Evolutionary conservation across 1,140 invertebrate species (phyloP).

Genomic region (Drosophila prosaltans): DNA sequence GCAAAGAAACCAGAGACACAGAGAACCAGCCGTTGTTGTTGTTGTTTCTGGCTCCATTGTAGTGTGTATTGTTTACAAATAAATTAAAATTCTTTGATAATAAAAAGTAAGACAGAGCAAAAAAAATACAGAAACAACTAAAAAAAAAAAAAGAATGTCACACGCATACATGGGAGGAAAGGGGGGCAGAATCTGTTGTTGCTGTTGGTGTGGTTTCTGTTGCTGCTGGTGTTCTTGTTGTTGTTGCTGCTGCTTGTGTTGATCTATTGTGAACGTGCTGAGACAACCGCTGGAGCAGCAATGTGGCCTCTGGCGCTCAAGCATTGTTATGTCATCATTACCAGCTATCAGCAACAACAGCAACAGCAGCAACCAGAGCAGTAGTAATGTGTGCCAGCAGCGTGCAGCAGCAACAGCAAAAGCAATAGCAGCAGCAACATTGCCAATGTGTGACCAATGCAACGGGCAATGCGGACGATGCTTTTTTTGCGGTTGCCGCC

Average conservation of each 20-base stretch:
- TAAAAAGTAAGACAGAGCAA: conserved; percentile 39
- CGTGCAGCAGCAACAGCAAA: conserved; percentile 25
- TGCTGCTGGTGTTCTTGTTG: conserved; percentile 39
- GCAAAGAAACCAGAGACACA: conserved; percentile 9
- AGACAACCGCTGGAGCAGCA: conserved; percentile 69
- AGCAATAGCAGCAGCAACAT: conserved; percentile 27
- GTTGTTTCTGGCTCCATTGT: conserved; percentile 21
- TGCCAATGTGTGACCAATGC: conserved; percentile 36
- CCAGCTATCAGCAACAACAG: conserved; percentile 57
- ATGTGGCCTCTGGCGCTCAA: conserved; percentile 72
- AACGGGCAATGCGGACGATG: conserved; percentile 39
- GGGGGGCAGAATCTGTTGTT: conserved; percentile 13
- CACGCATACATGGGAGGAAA: conserved; percentile 38
- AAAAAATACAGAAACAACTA: conserved; percentile 34
- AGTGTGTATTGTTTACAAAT: conserved; percentile 71
- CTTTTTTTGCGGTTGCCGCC: conserved; percentile 50
- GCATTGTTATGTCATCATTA: conserved; percentile 81
- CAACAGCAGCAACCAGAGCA: conserved; percentile 29
- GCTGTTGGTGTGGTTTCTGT: neutral
- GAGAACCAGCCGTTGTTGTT: conserved; percentile 20
- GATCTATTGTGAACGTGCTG: conserved; percentile 80
- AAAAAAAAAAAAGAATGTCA: conserved; percentile 51
- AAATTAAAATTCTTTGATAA: conserved; percentile 80
- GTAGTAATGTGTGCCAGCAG: conserved; percentile 14
- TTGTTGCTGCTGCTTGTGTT: conserved; percentile 43